phyloP scores from a whole-genome alignment of 2,113 vertebrate species.

The Choloepus hoffmanni region DNA sequence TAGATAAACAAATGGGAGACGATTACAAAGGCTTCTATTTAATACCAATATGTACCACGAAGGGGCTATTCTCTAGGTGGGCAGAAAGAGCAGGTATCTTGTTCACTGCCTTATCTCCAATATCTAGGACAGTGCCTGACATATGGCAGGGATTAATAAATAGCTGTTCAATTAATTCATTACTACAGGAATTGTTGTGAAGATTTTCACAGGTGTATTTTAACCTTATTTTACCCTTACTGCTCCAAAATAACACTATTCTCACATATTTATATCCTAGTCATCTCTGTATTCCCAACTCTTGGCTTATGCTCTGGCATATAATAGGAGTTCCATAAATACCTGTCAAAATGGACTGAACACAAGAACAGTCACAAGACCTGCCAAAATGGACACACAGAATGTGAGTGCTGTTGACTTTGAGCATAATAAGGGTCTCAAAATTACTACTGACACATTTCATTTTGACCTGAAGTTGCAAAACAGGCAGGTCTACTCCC shows the following conservation, averaged over 20 bases:
- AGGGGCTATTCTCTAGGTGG: not conserved
- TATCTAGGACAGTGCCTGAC: not conserved
- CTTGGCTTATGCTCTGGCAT: not conserved
- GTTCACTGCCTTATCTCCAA: not conserved
- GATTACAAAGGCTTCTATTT: conserved; percentile 2
- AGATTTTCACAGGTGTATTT: not conserved
- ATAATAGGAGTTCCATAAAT: not conserved
- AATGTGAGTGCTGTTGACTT: not conserved
- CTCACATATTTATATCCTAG: not conserved
- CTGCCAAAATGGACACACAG: not conserved
- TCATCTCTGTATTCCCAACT: not conserved
- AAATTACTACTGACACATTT: not conserved
- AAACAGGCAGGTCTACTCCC: not conserved
- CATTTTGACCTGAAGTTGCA: not conserved
- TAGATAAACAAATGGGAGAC: conserved; percentile 65
- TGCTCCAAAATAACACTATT: not conserved
- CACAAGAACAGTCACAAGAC: not conserved
- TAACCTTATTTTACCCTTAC: conserved; percentile 9
- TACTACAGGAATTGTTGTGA: not conserved
- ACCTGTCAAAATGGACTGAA: not conserved
- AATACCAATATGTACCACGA: conserved; percentile 40
- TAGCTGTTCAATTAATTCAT: conserved; percentile 40
- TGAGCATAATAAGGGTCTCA: not conserved
- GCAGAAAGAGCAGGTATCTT: not conserved
- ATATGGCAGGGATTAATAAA: not conserved